These are phyloP conservation scores for Vanessa atalanta DNA, from an alignment of 1,140 invertebrate genomes.

Conservation along the genomic window DNA sequence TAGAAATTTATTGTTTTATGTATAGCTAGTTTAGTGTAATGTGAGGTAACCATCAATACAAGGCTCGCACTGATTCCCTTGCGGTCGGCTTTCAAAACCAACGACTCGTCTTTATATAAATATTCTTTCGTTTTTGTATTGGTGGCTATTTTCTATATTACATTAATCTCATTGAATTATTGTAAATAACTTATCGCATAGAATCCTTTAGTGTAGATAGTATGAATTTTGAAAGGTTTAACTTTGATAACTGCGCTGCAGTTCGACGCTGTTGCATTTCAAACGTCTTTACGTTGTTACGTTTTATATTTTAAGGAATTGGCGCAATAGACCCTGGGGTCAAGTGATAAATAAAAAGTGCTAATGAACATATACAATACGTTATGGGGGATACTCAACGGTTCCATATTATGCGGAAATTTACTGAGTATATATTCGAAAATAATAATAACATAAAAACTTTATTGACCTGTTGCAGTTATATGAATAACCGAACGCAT, in stretches of 20 bases:
- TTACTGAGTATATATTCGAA: too few relatives aligned
- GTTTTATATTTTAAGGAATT: conserved; percentile 11
- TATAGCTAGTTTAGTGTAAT: not conserved
- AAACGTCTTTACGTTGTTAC: not conserved
- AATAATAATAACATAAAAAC: too few relatives aligned
- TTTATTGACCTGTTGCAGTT: too few relatives aligned
- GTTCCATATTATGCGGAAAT: conserved; percentile 13
- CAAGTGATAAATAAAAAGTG: conserved; percentile 39
- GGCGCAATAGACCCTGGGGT: conserved; percentile 35
- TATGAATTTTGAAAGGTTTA: conserved; percentile 19
- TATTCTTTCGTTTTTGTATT: too few relatives aligned
- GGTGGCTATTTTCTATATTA: not conserved
- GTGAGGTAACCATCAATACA: not conserved
- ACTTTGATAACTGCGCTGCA: not conserved
- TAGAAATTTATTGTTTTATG: conserved; percentile 19
- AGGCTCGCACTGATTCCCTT: not conserved
- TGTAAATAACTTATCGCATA: conserved; percentile 30
- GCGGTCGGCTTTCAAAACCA: too few relatives aligned
- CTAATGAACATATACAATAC: conserved; percentile 31
- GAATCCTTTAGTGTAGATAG: conserved; percentile 37
- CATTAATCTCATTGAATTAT: conserved; percentile 7
- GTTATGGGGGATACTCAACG: not conserved
- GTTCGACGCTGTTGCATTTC: not conserved
- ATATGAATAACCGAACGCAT: too few relatives aligned
- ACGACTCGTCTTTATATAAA: too few relatives aligned